phyloP scores from a whole-genome alignment of 2,113 vertebrate genomes.

The Alligator mississippiensis region DNA sequence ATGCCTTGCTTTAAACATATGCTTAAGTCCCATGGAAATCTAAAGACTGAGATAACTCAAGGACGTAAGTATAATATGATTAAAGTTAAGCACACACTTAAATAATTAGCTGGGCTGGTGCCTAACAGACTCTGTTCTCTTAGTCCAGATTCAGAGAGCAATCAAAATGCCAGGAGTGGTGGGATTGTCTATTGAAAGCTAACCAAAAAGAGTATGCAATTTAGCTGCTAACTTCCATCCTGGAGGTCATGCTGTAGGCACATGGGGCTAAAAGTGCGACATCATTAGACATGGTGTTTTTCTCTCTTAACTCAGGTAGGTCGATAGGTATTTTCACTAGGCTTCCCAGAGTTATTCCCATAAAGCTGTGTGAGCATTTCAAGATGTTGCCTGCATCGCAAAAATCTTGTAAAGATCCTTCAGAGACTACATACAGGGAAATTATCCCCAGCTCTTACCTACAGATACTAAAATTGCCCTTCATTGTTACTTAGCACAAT shows the following conservation, averaged over 20 bases:
- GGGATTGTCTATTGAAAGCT: background rate
- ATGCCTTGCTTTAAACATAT: fast-evolving
- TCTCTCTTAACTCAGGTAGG: background rate
- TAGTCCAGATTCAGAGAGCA: background rate
- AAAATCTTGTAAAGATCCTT: background rate
- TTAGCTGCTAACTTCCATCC: background rate
- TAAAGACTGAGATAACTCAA: background rate
- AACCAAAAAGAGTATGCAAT: background rate
- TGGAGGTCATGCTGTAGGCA: background rate
- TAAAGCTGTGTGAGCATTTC: background rate
- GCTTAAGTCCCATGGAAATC: background rate
- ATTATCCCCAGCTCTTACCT: background rate
- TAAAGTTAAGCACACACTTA: background rate
- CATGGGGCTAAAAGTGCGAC: background rate
- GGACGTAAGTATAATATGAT: background rate
- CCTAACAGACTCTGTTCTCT: background rate
- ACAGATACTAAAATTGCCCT: background rate
- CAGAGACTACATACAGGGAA: background rate
- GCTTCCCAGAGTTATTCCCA: background rate
- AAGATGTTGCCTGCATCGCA: background rate
- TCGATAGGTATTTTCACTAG: background rate
- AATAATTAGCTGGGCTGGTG: background rate
- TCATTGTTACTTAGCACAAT: background rate
- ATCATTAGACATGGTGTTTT: background rate
- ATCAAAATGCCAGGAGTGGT: background rate